Percentiles rank a stretch among this genome's conserved stretches.
Conservation (phyloP, 2,113 vertebrate genomes). For the Columba janthina region DNA sequence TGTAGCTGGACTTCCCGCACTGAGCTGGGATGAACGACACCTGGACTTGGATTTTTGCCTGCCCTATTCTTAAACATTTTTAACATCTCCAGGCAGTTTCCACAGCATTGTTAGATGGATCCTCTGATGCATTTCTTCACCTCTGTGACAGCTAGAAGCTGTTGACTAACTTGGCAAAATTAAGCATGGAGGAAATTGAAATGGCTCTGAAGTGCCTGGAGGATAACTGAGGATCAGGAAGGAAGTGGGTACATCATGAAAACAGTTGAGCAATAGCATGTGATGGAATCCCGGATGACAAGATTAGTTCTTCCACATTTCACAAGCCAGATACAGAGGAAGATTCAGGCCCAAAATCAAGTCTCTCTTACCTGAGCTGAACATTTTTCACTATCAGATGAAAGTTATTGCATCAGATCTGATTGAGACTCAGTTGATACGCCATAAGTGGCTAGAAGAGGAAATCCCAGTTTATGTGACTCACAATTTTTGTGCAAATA, state of each 20-base stretch:
- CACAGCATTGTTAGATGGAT: neutral
- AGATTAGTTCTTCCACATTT: neutral
- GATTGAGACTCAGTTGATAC: conserved; percentile 58
- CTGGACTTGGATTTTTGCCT: neutral
- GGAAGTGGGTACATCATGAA: neutral
- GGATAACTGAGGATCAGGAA: neutral
- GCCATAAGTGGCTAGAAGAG: conserved; percentile 58
- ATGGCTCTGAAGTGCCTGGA: neutral
- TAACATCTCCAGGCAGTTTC: neutral
- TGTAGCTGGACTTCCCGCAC: neutral
- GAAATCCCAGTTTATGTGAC: conserved; percentile 80
- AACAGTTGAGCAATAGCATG: neutral
- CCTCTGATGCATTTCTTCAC: neutral
- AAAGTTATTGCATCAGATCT: conserved; percentile 54
- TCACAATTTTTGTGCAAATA: conserved; percentile 85
- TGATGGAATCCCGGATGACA: neutral
- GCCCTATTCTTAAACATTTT: fast-evolving
- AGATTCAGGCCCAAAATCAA: neutral
- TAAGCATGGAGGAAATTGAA: neutral
- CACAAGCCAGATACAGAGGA: neutral
- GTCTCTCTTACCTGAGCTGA: neutral
- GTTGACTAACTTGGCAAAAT: neutral
- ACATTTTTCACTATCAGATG: conserved; percentile 22
- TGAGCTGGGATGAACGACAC: neutral
- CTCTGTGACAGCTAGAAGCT: neutral